phyloP scores from a whole-genome alignment of 2,113 vertebrate genomes.

The Sturnira hondurensis region DNA sequence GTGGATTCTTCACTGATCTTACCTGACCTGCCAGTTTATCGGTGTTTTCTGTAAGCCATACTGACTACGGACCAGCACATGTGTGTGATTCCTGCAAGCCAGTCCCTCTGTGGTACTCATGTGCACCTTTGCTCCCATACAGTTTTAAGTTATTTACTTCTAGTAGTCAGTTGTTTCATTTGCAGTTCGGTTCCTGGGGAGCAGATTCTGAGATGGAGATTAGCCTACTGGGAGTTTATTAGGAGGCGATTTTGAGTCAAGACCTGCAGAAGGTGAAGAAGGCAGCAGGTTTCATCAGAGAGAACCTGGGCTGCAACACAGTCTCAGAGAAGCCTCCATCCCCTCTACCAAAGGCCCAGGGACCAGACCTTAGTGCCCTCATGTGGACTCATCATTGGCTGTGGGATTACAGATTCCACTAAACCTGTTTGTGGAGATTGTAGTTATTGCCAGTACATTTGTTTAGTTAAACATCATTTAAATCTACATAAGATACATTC shows the following conservation, averaged over 20 bases:
- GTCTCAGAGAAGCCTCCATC: background rate
- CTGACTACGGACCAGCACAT: too few relatives aligned
- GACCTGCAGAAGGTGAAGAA: background rate
- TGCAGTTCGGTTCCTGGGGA: background rate
- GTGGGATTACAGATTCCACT: background rate
- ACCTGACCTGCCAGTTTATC: accelerated
- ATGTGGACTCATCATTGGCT: background rate
- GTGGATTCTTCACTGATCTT: background rate
- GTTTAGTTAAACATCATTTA: background rate
- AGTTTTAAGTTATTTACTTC: background rate
- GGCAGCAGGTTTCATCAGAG: background rate
- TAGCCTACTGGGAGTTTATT: background rate
- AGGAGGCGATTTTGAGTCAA: background rate
- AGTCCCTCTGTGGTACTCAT: background rate
- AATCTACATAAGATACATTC: background rate
- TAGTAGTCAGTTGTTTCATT: background rate
- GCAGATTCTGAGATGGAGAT: background rate
- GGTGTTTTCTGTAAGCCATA: background rate
- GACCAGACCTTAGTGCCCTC: too few relatives aligned
- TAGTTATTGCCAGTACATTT: background rate
- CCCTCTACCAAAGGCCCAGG: background rate
- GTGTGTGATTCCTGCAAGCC: background rate
- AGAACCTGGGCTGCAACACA: background rate
- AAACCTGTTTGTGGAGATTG: background rate
- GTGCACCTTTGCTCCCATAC: background rate